Evolutionary conservation across 2,797 vertebrate species (phyloP).

Genomic region (Austrolebias charrua): DNA sequence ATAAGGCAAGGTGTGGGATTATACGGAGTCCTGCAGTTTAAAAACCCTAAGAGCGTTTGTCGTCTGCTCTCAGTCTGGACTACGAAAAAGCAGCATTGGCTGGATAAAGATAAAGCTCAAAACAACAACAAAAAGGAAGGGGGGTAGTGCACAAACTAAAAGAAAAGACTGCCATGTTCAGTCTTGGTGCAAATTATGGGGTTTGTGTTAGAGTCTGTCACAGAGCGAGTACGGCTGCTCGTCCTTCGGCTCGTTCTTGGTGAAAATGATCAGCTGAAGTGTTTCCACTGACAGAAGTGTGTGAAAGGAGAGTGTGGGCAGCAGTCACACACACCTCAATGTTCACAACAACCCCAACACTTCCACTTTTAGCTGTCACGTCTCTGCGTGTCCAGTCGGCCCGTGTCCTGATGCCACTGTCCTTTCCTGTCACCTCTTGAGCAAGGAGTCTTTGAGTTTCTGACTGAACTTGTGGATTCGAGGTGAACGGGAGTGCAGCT

Average conservation of each 20-base stretch:
- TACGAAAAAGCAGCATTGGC: slow-evolving; percentile 49
- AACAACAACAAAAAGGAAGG: slow-evolving; percentile 40
- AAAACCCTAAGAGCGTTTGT: slow-evolving; percentile 63
- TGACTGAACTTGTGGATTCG: slow-evolving; percentile 91
- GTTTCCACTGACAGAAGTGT: slow-evolving; percentile 42
- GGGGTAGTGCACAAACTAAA: slow-evolving; percentile 32
- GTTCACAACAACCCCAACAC: slow-evolving; percentile 26
- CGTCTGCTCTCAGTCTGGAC: slow-evolving; percentile 44
- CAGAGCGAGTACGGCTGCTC: slow-evolving; percentile 27
- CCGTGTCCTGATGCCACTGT: slow-evolving; percentile 52
- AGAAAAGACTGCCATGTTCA: slow-evolving; percentile 53
- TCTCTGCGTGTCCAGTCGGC: slow-evolving; percentile 35
- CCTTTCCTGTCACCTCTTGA: slow-evolving; percentile 95
- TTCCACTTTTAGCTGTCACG: slow-evolving; percentile 36
- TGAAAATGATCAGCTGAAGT: slow-evolving; percentile 47
- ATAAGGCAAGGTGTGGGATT: slow-evolving; percentile 74
- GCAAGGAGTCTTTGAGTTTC: slow-evolving; percentile 89
- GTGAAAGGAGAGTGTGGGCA: slow-evolving; percentile 39
- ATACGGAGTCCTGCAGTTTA: slow-evolving; percentile 60
- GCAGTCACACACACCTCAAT: slow-evolving; percentile 28
- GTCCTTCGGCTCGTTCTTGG: slow-evolving; percentile 36
- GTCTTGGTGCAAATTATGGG: slow-evolving; percentile 69
- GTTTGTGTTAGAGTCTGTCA: slow-evolving; percentile 36
- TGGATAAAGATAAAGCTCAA: slow-evolving; percentile 56
- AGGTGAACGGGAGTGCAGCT: slow-evolving; percentile 95